A percentile compares a stretch with the other conserved stretches of the same genome.
These are phyloP conservation scores for Himalopsyche tibetana DNA, from an alignment of 2,888 invertebrate genomes.

Conservation along the genomic window DNA sequence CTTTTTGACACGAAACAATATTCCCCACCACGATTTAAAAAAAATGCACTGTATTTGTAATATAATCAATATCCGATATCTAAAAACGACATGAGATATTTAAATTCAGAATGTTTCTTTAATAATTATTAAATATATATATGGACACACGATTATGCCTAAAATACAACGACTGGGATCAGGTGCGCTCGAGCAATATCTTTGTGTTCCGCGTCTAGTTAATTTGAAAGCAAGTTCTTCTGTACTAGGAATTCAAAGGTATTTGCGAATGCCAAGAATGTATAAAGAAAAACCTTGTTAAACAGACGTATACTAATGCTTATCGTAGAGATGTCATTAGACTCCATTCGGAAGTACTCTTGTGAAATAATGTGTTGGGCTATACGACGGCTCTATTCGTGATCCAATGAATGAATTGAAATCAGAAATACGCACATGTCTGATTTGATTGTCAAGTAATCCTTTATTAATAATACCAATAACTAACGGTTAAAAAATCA, in stretches of 20 bases:
- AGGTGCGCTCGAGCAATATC: constrained; percentile 12
- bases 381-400: no score
- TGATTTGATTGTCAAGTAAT: no score
- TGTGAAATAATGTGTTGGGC: no score
- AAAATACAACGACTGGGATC: background rate
- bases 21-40: no score
- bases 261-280: background rate
- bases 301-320: background rate
- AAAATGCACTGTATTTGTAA: no score
- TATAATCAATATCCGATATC: background rate
- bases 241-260: background rate
- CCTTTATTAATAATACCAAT: no score
- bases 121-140: background rate
- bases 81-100: background rate
- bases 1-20: no score
- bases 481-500: no score
- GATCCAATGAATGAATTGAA: no score
- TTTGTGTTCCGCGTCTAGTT: background rate
- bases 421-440: no score
- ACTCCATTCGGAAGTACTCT: background rate
- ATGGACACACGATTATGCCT: background rate
- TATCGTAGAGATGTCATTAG: background rate
- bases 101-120: background rate
- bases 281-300: background rate
- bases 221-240: background rate